A percentile compares a stretch with the other conserved stretches of the same genome.
These are phyloP conservation scores for Manis javanica DNA, from an alignment of 2,797 vertebrate genomes.

Conservation along the genomic window DNA sequence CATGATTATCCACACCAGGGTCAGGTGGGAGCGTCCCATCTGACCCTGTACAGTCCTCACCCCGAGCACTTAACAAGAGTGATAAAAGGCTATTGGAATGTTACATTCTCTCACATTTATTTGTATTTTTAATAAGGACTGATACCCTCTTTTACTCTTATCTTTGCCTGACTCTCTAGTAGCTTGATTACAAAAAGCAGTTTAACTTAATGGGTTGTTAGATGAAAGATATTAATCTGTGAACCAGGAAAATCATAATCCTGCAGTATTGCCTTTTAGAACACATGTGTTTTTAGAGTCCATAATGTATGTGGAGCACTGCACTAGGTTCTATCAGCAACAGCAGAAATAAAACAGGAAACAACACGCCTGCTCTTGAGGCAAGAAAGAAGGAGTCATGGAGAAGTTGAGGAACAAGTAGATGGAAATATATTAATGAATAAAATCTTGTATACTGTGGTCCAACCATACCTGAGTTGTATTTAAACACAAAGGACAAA, in stretches of 20 bases:
- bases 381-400: background rate
- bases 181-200: slow-evolving; percentile 44
- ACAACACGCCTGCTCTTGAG: background rate
- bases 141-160: slow-evolving; percentile 49
- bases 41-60: slow-evolving; percentile 60
- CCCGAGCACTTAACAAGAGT: slow-evolving; percentile 55
- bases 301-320: background rate
- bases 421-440: background rate
- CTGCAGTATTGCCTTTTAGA: slow-evolving; percentile 28
- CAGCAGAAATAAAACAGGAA: slow-evolving; percentile 53
- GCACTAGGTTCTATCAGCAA: background rate
- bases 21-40: slow-evolving; percentile 51
- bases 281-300: slow-evolving; percentile 22
- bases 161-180: slow-evolving; percentile 43
- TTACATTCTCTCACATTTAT: slow-evolving; percentile 49
- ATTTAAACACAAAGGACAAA: background rate
- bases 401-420: slow-evolving; percentile 1
- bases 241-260: slow-evolving; percentile 38
- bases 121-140: slow-evolving; percentile 61
- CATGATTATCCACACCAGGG: slow-evolving; percentile 74
- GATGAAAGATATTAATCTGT: slow-evolving; percentile 33
- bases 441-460: background rate
- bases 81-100: slow-evolving; percentile 43
- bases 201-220: slow-evolving; percentile 20
- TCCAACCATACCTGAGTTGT: background rate